phyloP scores from a whole-genome alignment of 2,113 vertebrate genomes.

The Microcebus ravelobensis region DNA sequence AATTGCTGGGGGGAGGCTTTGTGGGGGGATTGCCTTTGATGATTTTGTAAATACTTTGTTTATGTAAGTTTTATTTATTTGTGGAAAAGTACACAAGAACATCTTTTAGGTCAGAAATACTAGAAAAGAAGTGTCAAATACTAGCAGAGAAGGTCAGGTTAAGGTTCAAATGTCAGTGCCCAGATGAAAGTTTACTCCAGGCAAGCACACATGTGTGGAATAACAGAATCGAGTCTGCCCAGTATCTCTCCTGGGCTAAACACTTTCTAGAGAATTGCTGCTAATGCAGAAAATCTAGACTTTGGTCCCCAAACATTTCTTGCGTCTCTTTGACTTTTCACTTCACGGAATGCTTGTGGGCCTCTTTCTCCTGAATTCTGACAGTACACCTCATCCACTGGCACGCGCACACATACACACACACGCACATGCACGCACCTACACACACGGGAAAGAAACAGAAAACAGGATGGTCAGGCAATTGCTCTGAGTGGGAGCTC shows the following conservation, averaged over 20 bases:
- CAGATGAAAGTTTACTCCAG: accelerated
- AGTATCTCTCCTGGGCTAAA: accelerated
- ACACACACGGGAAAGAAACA: accelerated
- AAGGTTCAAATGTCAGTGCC: background rate
- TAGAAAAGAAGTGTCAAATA: slow-evolving; percentile 13
- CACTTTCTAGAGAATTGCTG: background rate
- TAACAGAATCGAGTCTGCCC: accelerated
- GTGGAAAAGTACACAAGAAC: slow-evolving; percentile 56
- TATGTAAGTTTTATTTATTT: slow-evolving; percentile 62
- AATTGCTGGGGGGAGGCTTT: background rate
- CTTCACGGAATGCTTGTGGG: background rate
- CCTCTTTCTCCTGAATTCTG: background rate
- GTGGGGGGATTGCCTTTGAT: background rate
- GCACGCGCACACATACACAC: accelerated
- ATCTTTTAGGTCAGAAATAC: slow-evolving; percentile 18
- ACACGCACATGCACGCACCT: background rate
- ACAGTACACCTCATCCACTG: background rate
- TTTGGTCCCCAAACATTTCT: background rate
- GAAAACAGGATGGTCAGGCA: background rate
- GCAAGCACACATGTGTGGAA: background rate
- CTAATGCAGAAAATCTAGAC: background rate
- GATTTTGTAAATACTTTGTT: slow-evolving; percentile 56
- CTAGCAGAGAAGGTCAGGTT: background rate
- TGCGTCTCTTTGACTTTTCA: background rate
- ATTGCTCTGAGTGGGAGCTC: accelerated